Conservation (phyloP, 1,140 invertebrate genomes). For the Cyclargus thomasi region DNA sequence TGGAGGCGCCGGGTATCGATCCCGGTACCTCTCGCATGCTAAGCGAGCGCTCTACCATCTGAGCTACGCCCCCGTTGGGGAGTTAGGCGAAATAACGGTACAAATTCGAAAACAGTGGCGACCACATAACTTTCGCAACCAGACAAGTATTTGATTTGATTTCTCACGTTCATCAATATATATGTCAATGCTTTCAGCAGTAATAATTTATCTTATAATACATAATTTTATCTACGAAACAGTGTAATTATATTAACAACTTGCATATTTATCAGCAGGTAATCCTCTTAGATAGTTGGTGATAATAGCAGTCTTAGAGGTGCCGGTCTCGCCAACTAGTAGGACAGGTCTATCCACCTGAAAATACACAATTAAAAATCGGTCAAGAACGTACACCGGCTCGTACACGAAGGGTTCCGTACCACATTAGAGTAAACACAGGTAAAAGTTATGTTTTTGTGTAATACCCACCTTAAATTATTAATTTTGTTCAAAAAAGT, state of each 20-base stretch:
- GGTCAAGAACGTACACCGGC: too few species aligned
- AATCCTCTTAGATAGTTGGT: conserved; percentile 86
- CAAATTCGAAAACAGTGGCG: too few species aligned
- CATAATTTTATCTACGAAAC: too few species aligned
- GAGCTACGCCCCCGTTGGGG: conserved; percentile 32
- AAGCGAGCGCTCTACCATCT: conserved; percentile 42
- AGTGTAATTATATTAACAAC: conserved; percentile 32
- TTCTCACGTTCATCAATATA: too few species aligned
- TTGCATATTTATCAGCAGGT: conserved; percentile 82
- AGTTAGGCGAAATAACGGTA: background rate
- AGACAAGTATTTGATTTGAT: too few species aligned
- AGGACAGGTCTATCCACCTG: conserved; percentile 84
- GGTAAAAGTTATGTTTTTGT: too few species aligned
- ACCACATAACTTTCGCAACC: background rate
- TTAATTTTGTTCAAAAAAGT: too few species aligned
- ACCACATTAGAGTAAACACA: too few species aligned
- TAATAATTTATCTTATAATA: too few species aligned
- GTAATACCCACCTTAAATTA: too few species aligned
- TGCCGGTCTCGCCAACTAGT: conserved; percentile 91
- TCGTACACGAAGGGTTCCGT: too few species aligned
- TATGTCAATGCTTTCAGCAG: too few species aligned
- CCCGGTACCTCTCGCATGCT: conserved; percentile 42
- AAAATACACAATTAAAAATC: conserved; percentile 12
- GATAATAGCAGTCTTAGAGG: conserved; percentile 92
- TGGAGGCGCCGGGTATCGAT: conserved; percentile 34